Conservation (phyloP, 2,797 vertebrate genomes). For the Carduelis carduelis region DNA sequence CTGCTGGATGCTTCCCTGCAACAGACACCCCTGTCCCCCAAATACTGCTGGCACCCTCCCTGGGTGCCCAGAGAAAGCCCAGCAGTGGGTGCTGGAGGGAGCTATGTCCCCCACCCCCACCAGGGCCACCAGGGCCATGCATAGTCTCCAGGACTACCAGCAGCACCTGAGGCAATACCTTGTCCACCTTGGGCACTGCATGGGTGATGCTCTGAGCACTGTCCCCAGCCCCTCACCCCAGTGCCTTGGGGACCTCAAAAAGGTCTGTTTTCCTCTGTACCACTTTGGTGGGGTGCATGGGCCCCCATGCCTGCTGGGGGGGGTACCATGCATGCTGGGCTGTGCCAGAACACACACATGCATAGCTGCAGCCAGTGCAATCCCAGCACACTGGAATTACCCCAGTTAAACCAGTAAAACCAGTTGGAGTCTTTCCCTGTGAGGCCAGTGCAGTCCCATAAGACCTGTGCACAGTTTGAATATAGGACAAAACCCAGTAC, state of each 20-base stretch:
- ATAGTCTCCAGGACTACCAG: neutral
- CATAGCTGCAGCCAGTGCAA: neutral
- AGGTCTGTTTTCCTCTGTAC: neutral
- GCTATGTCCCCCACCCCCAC: neutral
- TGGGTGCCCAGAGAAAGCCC: neutral
- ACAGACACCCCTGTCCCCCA: neutral
- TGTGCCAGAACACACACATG: neutral
- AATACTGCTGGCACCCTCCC: neutral
- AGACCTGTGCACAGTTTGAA: accelerated
- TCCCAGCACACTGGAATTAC: neutral
- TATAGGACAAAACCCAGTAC: accelerated
- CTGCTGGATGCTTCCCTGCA: neutral
- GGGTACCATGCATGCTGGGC: neutral
- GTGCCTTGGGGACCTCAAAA: neutral
- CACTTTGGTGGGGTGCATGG: accelerated
- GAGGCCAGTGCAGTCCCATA: neutral
- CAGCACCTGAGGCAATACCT: neutral
- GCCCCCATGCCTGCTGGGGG: too few species aligned
- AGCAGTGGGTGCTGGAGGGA: neutral
- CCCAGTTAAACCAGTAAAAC: neutral
- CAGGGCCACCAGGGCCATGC: too few species aligned
- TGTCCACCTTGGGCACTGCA: accelerated
- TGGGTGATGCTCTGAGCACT: accelerated
- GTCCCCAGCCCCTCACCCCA: accelerated
- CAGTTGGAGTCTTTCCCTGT: neutral